A percentile compares a stretch with the other conserved stretches of the same genome.
Evolutionary conservation across 2,113 vertebrate genomes (phyloP).

Genomic region (Siphamia tubifer): DNA sequence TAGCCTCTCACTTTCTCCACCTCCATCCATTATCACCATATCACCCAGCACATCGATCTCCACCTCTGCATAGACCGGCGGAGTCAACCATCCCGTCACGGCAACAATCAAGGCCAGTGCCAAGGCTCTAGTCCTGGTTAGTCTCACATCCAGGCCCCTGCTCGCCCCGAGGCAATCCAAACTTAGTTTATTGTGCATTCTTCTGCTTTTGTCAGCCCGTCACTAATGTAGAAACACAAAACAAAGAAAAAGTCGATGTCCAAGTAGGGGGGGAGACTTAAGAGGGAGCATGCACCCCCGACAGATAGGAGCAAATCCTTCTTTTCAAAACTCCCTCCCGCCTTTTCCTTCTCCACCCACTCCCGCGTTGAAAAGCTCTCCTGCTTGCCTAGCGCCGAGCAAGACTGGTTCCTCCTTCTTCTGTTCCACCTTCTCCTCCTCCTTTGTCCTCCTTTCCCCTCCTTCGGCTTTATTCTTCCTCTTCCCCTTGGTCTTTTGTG

Average conservation of each 20-base stretch:
- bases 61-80: constrained; percentile 33
- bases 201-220: constrained; percentile 33
- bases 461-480: constrained; percentile 28
- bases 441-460: constrained; percentile 29
- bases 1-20: constrained; percentile 57
- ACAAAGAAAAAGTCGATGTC: constrained; percentile 48
- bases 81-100: constrained; percentile 66
- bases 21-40: constrained; percentile 59
- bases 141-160: constrained; percentile 59
- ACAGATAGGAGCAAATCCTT: constrained; percentile 59
- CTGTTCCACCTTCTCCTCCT: constrained; percentile 15
- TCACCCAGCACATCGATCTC: constrained; percentile 82
- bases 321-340: constrained; percentile 56
- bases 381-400: not conserved
- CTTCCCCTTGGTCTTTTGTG: constrained; percentile 46
- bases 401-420: constrained; percentile 18
- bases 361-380: not conserved
- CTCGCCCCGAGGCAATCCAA: constrained; percentile 51
- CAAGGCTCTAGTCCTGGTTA: constrained; percentile 63
- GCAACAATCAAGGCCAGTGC: constrained; percentile 77
- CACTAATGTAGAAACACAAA: constrained; percentile 33
- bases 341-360: constrained; percentile 23
- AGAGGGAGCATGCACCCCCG: constrained; percentile 70
- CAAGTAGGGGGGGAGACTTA: constrained; percentile 16
- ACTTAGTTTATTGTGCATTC: constrained; percentile 72